phyloP scores from a whole-genome alignment of 2,797 vertebrate species.

The Apogon hyalosoma region DNA sequence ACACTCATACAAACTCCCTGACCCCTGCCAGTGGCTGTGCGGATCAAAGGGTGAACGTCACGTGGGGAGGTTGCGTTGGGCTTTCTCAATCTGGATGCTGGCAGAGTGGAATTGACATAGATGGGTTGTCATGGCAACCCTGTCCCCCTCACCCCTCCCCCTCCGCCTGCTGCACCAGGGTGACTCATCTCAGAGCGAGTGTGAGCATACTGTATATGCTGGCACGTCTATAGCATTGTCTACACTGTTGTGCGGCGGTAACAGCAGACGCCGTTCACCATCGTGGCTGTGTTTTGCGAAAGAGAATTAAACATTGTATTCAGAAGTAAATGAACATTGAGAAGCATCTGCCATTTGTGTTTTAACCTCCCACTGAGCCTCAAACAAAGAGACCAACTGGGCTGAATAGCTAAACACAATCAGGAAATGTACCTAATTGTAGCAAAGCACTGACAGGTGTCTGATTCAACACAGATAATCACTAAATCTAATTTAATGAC shows the following conservation, averaged over 20 bases:
- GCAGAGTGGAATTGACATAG: slow-evolving; percentile 75
- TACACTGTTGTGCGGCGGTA: slow-evolving; percentile 36
- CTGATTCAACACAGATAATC: slow-evolving; percentile 2
- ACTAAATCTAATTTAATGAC: not conserved
- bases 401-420: slow-evolving; percentile 8
- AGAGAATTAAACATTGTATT: not conserved
- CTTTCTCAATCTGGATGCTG: slow-evolving; percentile 70
- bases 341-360: not conserved
- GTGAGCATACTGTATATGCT: slow-evolving; percentile 44
- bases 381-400: slow-evolving; percentile 19
- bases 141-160: slow-evolving; percentile 14
- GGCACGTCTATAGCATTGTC: slow-evolving; percentile 39
- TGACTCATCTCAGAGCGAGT: slow-evolving; percentile 74
- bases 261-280: slow-evolving; percentile 1
- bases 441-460: slow-evolving; percentile 17
- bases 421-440: slow-evolving; percentile 19
- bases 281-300: not conserved
- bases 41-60: slow-evolving; percentile 64
- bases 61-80: slow-evolving; percentile 45
- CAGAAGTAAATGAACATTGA: not conserved
- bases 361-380: slow-evolving; percentile 7
- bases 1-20: slow-evolving; percentile 25
- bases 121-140: slow-evolving; percentile 78
- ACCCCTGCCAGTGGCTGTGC: slow-evolving; percentile 36
- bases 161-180: slow-evolving; percentile 61